Evolutionary conservation across 2,888 invertebrate genomes (phyloP).

Genomic region (Tigriopus californicus): DNA sequence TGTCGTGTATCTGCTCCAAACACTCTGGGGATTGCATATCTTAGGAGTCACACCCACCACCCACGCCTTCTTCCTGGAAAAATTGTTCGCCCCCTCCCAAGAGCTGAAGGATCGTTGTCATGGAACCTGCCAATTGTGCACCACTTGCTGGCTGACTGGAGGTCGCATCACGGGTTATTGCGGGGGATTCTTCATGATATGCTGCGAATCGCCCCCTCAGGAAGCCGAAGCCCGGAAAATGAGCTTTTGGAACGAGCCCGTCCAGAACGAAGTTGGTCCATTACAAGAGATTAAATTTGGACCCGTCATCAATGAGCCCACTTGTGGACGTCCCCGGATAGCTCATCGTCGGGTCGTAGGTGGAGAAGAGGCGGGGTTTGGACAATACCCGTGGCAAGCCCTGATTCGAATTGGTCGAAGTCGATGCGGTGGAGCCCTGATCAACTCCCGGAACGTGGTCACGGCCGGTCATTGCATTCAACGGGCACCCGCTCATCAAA

Average conservation of each 20-base stretch:
- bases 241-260: background rate
- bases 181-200: slow-evolving; percentile 55
- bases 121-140: slow-evolving; percentile 56
- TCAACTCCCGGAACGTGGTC: slow-evolving; percentile 73
- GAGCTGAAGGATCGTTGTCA: no score
- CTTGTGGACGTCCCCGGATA: slow-evolving; percentile 65
- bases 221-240: background rate
- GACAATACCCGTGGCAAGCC: slow-evolving; percentile 82
- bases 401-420: slow-evolving; percentile 84
- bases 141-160: slow-evolving; percentile 75
- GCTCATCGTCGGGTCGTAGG: slow-evolving; percentile 76
- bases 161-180: slow-evolving; percentile 69
- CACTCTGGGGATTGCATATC: no score
- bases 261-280: background rate
- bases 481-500: slow-evolving; percentile 25
- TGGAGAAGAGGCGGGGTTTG: slow-evolving; percentile 76
- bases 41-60: no score
- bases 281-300: slow-evolving; percentile 36
- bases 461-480: slow-evolving; percentile 78
- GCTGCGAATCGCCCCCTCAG: slow-evolving; percentile 46
- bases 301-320: slow-evolving; percentile 57
- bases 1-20: no score
- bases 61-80: no score
- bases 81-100: no score
- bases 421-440: slow-evolving; percentile 78